Evolutionary conservation across 2,888 invertebrate species (phyloP).

Genomic region (Himalopsyche japonica): DNA sequence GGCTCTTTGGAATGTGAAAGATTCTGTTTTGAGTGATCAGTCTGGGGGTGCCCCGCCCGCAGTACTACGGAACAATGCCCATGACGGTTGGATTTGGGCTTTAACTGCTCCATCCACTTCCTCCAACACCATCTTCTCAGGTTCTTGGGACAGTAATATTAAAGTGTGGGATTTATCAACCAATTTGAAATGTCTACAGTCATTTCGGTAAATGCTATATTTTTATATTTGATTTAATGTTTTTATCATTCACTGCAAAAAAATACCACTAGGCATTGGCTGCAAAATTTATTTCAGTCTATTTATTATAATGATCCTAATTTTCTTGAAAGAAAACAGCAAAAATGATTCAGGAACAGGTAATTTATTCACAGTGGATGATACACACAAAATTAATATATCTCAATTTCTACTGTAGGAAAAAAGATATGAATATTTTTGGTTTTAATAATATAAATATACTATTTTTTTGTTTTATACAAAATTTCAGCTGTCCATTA

Average conservation of each 20-base stretch:
- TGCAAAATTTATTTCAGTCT: too few relatives aligned
- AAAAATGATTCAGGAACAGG: too few relatives aligned
- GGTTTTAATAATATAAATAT: too few relatives aligned
- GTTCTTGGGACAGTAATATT: conserved; percentile 65
- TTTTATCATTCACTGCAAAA: not conserved
- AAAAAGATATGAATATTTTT: too few relatives aligned
- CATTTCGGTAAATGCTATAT: conserved; percentile 51
- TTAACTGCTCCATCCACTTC: conserved; percentile 54
- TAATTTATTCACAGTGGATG: too few relatives aligned
- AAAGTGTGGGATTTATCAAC: conserved; percentile 59
- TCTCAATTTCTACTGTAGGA: too few relatives aligned
- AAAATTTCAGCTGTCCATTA: conserved; percentile 54
- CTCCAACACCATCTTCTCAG: conserved; percentile 59
- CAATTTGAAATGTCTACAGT: conserved; percentile 52
- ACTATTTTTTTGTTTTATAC: not conserved
- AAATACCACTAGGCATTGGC: not conserved
- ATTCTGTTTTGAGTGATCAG: conserved; percentile 23
- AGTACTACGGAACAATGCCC: conserved; percentile 55
- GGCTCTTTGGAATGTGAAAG: conserved; percentile 56
- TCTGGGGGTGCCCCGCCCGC: conserved; percentile 44
- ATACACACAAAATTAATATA: too few relatives aligned
- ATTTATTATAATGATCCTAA: too few relatives aligned
- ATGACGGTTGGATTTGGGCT: conserved; percentile 69
- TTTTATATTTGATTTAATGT: not conserved
- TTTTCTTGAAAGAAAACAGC: too few relatives aligned